phyloP scores from a whole-genome alignment of 2,113 vertebrate genomes.

The Macrotis lagotis region DNA sequence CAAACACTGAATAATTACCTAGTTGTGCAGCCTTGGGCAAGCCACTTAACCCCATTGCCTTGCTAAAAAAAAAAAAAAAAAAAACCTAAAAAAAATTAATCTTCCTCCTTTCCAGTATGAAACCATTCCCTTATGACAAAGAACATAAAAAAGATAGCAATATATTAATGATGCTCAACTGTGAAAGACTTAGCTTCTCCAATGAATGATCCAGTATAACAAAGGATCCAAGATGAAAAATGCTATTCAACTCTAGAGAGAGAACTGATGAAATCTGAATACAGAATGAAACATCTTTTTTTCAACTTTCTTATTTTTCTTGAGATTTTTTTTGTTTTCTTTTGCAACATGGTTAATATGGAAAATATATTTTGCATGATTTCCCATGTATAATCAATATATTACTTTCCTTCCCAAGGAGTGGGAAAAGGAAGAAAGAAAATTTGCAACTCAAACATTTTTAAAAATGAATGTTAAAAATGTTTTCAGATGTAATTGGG shows the following conservation, averaged over 20 bases:
- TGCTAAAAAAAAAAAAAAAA: no score
- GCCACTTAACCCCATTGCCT: no score
- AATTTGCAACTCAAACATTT: neutral
- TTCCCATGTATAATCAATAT: neutral
- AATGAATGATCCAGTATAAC: neutral
- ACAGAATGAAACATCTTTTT: neutral
- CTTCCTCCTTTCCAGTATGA: neutral
- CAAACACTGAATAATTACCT: no score
- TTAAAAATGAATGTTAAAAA: neutral
- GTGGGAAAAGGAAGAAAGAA: neutral
- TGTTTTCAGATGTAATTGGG: no score
- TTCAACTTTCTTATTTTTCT: neutral
- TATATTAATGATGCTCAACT: neutral
- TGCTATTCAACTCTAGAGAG: neutral
- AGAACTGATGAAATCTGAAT: neutral
- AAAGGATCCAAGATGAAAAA: neutral
- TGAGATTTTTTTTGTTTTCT: neutral
- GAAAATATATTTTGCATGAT: neutral
- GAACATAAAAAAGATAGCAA: neutral
- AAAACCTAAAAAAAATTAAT: no score
- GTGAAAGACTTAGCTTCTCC: neutral
- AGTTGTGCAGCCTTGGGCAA: no score
- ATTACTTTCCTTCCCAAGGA: neutral
- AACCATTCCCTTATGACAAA: neutral
- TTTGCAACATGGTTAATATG: neutral